These are phyloP conservation scores for Drosophila leonis DNA, from an alignment of 2,888 invertebrate genomes.

Conservation along the genomic window DNA sequence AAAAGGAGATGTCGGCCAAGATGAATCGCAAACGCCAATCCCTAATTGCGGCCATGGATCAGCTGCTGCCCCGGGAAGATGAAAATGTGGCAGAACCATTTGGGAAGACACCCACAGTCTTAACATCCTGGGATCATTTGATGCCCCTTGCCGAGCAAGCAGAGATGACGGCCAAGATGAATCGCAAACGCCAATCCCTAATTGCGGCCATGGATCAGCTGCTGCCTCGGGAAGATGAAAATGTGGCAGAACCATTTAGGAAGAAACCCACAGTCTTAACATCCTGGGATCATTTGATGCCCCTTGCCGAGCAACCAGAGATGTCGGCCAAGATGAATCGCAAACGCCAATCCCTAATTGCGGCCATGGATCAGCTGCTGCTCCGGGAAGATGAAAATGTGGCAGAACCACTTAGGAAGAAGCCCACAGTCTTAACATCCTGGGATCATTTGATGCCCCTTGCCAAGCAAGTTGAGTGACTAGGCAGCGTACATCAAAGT, in stretches of 20 bases:
- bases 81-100: neutral
- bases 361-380: neutral
- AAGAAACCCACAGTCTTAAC: neutral
- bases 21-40: neutral
- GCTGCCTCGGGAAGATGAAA: neutral
- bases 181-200: neutral
- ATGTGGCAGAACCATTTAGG: neutral
- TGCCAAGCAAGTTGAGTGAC: neutral
- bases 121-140: neutral
- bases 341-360: neutral
- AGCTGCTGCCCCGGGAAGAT: neutral
- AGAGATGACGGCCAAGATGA: neutral
- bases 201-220: neutral
- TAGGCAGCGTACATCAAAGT: neutral
- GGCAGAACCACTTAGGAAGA: neutral
- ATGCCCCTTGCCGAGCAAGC: neutral
- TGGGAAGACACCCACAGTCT: neutral
- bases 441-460: neutral
- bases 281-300: neutral
- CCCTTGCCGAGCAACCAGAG: neutral
- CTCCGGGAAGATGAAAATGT: neutral
- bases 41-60: neutral
- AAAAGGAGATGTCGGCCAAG: neutral
- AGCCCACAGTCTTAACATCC: neutral
- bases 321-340: neutral